These are phyloP conservation scores for Ptyas mucosa DNA, from an alignment of 2,113 vertebrate species.

Conservation along the genomic window DNA sequence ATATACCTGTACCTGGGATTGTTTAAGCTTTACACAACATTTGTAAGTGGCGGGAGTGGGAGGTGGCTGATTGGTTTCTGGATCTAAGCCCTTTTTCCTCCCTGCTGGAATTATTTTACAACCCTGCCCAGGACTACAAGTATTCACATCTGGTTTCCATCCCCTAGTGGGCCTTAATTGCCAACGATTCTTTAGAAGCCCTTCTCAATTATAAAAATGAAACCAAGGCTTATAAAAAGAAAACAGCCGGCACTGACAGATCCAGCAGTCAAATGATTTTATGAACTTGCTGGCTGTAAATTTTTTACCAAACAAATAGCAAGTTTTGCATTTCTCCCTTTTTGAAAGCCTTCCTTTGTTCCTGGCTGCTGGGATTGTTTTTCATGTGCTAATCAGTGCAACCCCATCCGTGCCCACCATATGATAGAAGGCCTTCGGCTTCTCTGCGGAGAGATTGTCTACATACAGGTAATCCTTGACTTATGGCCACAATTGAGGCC, in stretches of 20 bases:
- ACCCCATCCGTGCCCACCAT: background rate
- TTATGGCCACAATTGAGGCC: background rate
- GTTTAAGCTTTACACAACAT: background rate
- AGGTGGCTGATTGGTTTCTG: background rate
- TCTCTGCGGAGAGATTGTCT: background rate
- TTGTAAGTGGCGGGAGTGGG: background rate
- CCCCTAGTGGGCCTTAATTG: background rate
- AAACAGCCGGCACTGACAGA: background rate
- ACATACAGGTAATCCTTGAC: background rate
- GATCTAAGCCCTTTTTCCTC: background rate
- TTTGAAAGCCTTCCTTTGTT: background rate
- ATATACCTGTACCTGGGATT: background rate
- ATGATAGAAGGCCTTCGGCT: background rate
- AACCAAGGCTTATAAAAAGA: background rate
- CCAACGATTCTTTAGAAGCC: conserved; percentile 26
- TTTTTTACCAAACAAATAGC: conserved; percentile 17
- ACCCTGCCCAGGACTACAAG: background rate
- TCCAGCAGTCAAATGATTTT: background rate
- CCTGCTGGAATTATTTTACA: background rate
- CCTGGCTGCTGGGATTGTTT: conserved; percentile 5
- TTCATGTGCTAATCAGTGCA: conserved; percentile 2
- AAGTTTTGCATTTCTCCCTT: conserved; percentile 6
- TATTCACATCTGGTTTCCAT: conserved; percentile 24
- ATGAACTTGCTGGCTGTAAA: background rate
- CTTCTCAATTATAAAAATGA: conserved; percentile 26